Conservation (phyloP, 92 coral and sea anemone species). For the Umimayanthus chanpuru region DNA sequence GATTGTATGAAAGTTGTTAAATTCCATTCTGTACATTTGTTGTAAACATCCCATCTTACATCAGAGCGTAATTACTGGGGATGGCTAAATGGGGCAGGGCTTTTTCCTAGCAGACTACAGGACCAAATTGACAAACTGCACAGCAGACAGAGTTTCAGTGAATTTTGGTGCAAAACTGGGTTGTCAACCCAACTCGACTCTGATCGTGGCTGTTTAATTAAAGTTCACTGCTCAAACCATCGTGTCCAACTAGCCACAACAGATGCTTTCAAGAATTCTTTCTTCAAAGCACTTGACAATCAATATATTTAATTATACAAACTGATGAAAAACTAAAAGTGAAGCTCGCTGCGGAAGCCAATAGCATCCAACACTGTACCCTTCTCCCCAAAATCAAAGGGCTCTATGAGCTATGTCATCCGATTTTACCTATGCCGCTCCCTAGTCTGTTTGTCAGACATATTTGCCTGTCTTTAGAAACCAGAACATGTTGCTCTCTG, state of each 20-base stretch:
- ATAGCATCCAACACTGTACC: too few species aligned
- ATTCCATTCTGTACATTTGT: background rate
- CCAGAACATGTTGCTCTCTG: too few species aligned
- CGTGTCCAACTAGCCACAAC: background rate
- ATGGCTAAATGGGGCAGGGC: constrained; percentile 1
- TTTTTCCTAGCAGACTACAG: background rate
- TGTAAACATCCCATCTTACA: constrained; percentile 10
- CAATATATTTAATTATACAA: too few species aligned
- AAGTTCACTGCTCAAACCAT: constrained; percentile 12
- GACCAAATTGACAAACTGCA: constrained; percentile 9
- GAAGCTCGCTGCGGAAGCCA: too few species aligned
- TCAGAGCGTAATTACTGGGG: background rate
- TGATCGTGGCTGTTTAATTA: constrained; percentile 14
- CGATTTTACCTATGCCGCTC: too few species aligned
- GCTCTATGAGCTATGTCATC: too few species aligned
- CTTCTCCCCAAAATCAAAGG: too few species aligned
- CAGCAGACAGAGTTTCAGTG: constrained; percentile 5
- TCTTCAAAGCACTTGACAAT: background rate
- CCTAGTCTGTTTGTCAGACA: too few species aligned
- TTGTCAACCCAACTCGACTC: constrained; percentile 18
- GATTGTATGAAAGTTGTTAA: background rate
- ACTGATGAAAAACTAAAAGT: too few species aligned
- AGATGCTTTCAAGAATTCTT: constrained; percentile 20
- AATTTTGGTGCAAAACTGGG: background rate
- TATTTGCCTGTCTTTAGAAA: too few species aligned